Base-by-base conservation (phyloP, 2,888 invertebrate genomes). In the Acronicta psi region DNA sequence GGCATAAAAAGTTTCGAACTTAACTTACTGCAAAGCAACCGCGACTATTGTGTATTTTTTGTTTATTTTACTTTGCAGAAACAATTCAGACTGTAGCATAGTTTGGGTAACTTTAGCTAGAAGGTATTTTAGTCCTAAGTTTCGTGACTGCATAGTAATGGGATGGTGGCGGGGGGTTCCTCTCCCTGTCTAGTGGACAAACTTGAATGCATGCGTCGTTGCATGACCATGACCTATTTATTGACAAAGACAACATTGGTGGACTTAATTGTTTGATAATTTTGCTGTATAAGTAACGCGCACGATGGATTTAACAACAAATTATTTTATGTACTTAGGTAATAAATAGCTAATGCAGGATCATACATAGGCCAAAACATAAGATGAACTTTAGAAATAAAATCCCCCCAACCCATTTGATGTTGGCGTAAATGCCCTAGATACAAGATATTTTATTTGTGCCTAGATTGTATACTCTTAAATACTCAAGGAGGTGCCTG, bases 1-100 rank as follows among this genome's bases (percentile, higher is more conserved):
- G 59, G 58, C 67, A 72, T 66, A 78, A 80, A 81, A 76, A 66
- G 71, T 77, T 81, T 76, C 41, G 37, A 71, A 59, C 57, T 45
- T 51, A 66, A 59, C 47, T 69, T 74, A 64, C 58, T 58, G 69
- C 60, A 56, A 69, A 45, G 59, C 47, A 49, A 58, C 60, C 55
- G 60, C 57, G 63, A 69, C 54, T 60, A 56, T 68, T 58, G 61
- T 47, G 49, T 49, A 51, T 57, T 64, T 60, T 69, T 66, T 66
- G 49, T 49, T 60, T 31, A 7, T 29, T 63, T 65, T 59, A 37
- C 38, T 25, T 11, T 51, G 41, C 41, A 44, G 18, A 29, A 70
- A 59, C 37, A 51, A 57, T 49, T 54, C 38, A 17, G 31, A 40
- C 41, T 46, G 42, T 11, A 44, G 42, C 29, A 31, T 59, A 38